Evolutionary conservation across 2,888 invertebrate genomes (phyloP), one percentile per base, ranked within the genome.

Genomic region (Dascillus cervinus): DNA sequence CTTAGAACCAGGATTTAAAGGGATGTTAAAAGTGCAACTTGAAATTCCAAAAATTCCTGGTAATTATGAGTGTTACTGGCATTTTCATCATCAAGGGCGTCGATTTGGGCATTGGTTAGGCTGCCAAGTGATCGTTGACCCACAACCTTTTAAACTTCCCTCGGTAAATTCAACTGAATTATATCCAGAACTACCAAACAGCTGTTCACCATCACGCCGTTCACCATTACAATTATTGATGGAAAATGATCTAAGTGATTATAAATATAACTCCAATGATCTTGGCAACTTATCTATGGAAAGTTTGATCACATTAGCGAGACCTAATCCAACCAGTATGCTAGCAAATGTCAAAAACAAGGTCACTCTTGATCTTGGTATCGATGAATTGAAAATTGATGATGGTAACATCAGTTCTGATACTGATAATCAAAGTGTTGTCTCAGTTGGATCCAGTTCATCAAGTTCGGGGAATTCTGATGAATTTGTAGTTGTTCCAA

Each of bases 91-190:
- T 37, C 50, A 54, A 17, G 58, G 59, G 2, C 52, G 55, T n/a
- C 56, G 66, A 24, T 67, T 67, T 40, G 67, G 66, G 1, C 60
- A 62, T 13, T 63, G 64, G 61, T 37, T 67, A 6, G 59, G 62
- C 9, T 64, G 62, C 34, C 55, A 60, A 23, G 44, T 66, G 3
- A 55, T 59, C 10, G 64, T 66, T 1, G 64, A 64, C 32, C 50
- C 52, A 20, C 46, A 44, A 2, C 42, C 46, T 1, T 22, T 33
- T 5, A 40, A 26, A 17, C 4, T 22, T 4, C 10, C 4, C 4
- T 8, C 4, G 8, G 8, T 17, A 8, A 17, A 4, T 8, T 4
- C 8, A 4, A 17, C 17, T 17, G 17, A 17, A 17, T 17, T 17
- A 6, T 6, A 4, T 6, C 17, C 17, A 8, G 17, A 17, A 17